Percentiles rank a stretch among this genome's conserved stretches.
These are phyloP conservation scores for Cottus gobio DNA, from an alignment of 2,113 vertebrate species.

Conservation along the genomic window DNA sequence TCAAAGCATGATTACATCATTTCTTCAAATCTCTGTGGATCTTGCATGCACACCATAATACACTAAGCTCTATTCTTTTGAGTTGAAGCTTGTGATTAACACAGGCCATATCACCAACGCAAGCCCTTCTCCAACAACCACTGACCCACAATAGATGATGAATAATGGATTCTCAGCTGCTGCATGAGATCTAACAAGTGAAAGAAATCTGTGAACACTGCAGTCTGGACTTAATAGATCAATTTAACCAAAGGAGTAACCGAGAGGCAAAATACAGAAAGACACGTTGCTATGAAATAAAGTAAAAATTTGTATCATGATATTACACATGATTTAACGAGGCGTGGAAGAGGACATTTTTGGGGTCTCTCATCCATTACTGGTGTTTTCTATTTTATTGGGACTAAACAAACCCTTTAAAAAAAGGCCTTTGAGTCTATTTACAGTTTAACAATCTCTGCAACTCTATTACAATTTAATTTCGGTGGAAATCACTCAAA, in stretches of 20 bases:
- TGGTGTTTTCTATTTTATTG: background rate
- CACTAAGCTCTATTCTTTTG: background rate
- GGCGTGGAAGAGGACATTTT: background rate
- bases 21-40: slow-evolving; percentile 9
- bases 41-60: slow-evolving; percentile 28
- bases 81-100: slow-evolving; percentile 11
- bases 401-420: background rate
- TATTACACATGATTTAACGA: background rate
- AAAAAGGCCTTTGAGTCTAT: background rate
- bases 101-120: background rate
- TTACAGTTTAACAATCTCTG: background rate
- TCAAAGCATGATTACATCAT: slow-evolving; percentile 8
- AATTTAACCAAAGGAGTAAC: background rate
- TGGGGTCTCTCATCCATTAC: background rate
- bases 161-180: slow-evolving; percentile 16
- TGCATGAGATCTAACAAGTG: slow-evolving; percentile 12
- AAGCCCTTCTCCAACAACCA: background rate
- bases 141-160: background rate
- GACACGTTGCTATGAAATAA: background rate
- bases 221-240: background rate
- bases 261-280: background rate
- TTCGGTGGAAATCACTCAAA: background rate
- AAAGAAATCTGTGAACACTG: slow-evolving; percentile 4
- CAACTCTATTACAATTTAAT: background rate
- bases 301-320: background rate